These are phyloP conservation scores for Zosterops hypoxanthus DNA, from an alignment of 2,113 vertebrate species.

Conservation along the genomic window DNA sequence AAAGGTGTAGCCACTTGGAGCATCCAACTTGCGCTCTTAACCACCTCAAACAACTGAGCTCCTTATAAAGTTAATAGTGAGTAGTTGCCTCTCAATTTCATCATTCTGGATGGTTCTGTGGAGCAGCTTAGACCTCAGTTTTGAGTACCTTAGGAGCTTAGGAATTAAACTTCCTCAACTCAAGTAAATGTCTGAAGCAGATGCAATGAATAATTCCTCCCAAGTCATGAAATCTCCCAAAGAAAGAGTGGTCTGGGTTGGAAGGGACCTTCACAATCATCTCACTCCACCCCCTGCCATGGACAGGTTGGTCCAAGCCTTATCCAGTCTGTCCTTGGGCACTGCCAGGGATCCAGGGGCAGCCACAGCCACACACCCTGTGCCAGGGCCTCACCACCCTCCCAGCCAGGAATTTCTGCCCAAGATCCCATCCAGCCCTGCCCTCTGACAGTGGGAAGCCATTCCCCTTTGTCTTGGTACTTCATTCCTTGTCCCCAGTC, in stretches of 20 bases:
- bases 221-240: neutral
- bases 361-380: neutral
- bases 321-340: neutral
- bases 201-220: neutral
- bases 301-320: neutral
- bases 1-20: neutral
- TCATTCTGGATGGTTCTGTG: neutral
- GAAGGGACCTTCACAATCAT: neutral
- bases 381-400: neutral
- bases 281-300: neutral
- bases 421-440: rapidly evolving
- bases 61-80: neutral
- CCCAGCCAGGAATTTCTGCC: neutral
- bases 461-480: neutral
- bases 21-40: neutral
- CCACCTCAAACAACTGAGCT: neutral
- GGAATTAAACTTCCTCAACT: neutral
- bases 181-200: neutral
- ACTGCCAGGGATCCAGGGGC: neutral
- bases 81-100: neutral
- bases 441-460: neutral
- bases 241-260: neutral
- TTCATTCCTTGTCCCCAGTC: neutral
- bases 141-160: neutral
- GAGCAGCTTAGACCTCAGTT: neutral